phyloP scores from a whole-genome alignment of 2,888 invertebrate genomes.

The Periphyllus acericola region DNA sequence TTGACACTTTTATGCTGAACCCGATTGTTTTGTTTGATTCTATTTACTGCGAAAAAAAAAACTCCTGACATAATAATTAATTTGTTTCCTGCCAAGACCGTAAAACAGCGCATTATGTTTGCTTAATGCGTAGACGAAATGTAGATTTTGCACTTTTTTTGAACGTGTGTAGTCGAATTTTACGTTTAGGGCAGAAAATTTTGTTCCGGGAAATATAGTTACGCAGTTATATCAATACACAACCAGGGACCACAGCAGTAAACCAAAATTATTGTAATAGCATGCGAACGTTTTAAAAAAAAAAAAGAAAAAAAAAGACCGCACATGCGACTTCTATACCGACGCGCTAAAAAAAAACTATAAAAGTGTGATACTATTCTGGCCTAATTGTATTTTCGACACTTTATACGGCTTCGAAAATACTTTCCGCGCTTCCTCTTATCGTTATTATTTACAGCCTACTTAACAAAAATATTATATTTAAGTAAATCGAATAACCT shows the following conservation, averaged over 20 bases:
- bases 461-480: background rate
- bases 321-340: background rate
- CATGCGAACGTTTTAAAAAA: slow-evolving; percentile 20
- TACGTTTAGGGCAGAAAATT: slow-evolving; percentile 36
- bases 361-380: background rate
- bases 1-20: slow-evolving; percentile 32
- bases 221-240: slow-evolving; percentile 7
- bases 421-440: background rate
- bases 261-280: slow-evolving; percentile 13
- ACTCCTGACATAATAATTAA: slow-evolving; percentile 26
- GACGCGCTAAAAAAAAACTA: background rate
- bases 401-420: background rate
- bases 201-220: slow-evolving; percentile 39
- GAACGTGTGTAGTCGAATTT: slow-evolving; percentile 22
- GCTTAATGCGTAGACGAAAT: background rate
- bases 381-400: slow-evolving; percentile 8
- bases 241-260: background rate
- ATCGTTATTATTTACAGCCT: background rate
- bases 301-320: slow-evolving; percentile 1
- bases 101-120: slow-evolving; percentile 30
- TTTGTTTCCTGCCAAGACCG: slow-evolving; percentile 29
- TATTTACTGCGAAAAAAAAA: background rate
- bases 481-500: too few species aligned
- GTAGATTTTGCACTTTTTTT: slow-evolving; percentile 41
- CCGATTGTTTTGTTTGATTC: slow-evolving; percentile 30